Conservation (phyloP, 2,113 vertebrate genomes). For the Podilymbus podiceps region DNA sequence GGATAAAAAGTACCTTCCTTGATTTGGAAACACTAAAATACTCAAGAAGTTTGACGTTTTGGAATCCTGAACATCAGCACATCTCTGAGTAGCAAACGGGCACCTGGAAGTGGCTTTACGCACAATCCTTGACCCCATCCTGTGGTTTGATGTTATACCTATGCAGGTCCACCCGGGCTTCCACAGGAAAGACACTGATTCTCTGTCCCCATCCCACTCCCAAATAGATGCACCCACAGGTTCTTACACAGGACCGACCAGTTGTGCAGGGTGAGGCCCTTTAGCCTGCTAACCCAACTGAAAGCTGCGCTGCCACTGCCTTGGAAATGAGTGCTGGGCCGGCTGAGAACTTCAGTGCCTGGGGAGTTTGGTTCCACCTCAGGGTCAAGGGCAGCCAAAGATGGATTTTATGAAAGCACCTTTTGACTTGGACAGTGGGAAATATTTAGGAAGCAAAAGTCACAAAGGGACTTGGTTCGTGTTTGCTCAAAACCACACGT, state of each 20-base stretch:
- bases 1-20: neutral
- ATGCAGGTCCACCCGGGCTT: neutral
- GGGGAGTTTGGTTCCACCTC: neutral
- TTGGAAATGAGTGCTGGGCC: neutral
- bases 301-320: neutral
- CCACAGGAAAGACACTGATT: neutral
- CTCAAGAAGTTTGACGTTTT: neutral
- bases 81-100: neutral
- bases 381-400: neutral
- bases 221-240: neutral
- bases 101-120: neutral
- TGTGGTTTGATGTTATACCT: neutral
- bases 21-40: neutral
- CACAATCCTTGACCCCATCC: rapidly evolving
- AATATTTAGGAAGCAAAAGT: neutral
- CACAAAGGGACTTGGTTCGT: neutral
- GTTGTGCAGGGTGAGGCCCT: neutral
- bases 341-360: neutral
- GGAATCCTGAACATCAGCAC: neutral
- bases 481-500: neutral
- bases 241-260: rapidly evolving
- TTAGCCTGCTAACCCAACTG: neutral
- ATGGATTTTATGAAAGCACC: neutral
- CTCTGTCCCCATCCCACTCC: neutral
- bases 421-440: neutral